phyloP scores from a whole-genome alignment of 2,113 vertebrate species.

The Orycteropus afer region DNA sequence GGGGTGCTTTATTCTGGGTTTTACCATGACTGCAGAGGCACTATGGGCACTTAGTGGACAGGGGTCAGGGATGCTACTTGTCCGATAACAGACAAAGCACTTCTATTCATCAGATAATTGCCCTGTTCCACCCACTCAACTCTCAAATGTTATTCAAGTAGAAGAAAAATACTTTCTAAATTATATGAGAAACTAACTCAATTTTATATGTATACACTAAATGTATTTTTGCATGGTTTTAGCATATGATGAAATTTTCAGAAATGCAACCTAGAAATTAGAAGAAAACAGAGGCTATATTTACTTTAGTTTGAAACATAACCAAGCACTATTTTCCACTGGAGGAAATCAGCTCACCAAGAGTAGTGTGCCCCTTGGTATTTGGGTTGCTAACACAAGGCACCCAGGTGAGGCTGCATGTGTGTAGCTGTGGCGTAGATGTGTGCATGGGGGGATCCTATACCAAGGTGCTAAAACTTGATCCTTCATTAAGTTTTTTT shows the following conservation, averaged over 20 bases:
- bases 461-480: neutral
- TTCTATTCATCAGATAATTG: neutral
- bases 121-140: neutral
- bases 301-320: neutral
- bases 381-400: neutral
- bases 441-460: neutral
- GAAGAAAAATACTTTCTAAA: neutral
- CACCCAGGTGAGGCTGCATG: neutral
- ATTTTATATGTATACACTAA: neutral
- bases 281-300: neutral
- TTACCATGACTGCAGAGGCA: neutral
- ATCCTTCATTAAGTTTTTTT: neutral
- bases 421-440: neutral
- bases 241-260: neutral
- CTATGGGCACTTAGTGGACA: neutral
- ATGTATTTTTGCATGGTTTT: slow-evolving; percentile 25
- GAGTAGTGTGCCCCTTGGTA: neutral
- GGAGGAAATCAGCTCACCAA: neutral
- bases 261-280: slow-evolving; percentile 23
- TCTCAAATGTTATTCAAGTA: neutral
- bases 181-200: neutral
- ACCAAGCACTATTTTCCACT: neutral
- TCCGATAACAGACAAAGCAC: neutral
- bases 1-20: neutral
- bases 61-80: neutral